Conservation (phyloP, 2,888 invertebrate species). For the Tipula confusa region DNA sequence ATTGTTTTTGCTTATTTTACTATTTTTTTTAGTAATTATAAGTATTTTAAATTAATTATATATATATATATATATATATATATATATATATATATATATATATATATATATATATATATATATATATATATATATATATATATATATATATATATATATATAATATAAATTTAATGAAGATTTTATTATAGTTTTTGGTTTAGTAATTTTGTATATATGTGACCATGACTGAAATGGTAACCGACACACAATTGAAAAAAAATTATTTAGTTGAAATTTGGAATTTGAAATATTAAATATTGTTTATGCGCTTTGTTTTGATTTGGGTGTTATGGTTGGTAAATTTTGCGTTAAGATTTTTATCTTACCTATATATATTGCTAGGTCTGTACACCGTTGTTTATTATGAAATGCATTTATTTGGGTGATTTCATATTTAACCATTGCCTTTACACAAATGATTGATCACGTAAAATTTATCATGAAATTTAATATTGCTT, state of each 20-base stretch:
- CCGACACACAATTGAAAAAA: not conserved
- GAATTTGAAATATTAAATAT: not conserved
- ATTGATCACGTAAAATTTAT: not conserved
- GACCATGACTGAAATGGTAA: slow-evolving; percentile 12
- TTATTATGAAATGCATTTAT: not conserved
- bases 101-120: too few relatives aligned
- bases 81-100: too few relatives aligned
- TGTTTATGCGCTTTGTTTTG: slow-evolving; percentile 6
- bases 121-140: too few relatives aligned
- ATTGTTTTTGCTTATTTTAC: not conserved
- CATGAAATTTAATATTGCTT: not conserved
- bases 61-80: too few relatives aligned
- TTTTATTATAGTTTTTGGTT: not conserved
- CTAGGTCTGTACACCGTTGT: not conserved
- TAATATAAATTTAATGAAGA: slow-evolving; percentile 3
- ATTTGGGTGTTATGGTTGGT: not conserved
- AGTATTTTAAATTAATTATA: slow-evolving; percentile 8
- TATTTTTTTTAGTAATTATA: not conserved
- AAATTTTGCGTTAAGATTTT: not conserved
- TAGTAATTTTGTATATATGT: not conserved
- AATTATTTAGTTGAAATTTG: not conserved
- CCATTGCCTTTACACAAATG: not conserved
- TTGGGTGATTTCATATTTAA: not conserved
- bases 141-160: too few relatives aligned
- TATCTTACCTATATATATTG: not conserved